These are phyloP conservation scores for Neomorphus geoffroyi DNA, from an alignment of 2,797 vertebrate genomes.

Conservation along the genomic window DNA sequence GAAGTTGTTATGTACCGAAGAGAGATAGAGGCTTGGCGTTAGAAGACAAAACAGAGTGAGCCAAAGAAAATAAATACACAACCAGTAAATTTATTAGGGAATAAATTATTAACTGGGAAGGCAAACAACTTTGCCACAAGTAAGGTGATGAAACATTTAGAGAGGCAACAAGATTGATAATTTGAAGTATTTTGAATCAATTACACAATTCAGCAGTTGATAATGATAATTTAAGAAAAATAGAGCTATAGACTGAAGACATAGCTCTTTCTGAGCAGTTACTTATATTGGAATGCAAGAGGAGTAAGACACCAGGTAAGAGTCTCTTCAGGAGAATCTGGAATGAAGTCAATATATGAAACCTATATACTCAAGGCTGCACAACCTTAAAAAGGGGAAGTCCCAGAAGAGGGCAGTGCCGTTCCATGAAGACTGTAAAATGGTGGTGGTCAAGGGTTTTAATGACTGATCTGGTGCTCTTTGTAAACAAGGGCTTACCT, in stretches of 20 bases:
- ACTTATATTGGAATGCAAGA: background rate
- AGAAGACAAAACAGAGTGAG: background rate
- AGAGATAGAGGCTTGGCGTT: background rate
- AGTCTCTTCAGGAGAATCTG: background rate
- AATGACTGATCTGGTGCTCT: rapidly evolving
- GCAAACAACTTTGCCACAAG: background rate
- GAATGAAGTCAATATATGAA: background rate
- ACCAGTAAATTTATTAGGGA: background rate
- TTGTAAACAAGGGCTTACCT: background rate
- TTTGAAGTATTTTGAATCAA: background rate
- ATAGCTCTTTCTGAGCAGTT: background rate
- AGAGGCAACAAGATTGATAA: background rate
- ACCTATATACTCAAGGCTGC: background rate
- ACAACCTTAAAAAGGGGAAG: background rate
- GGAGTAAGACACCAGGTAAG: background rate
- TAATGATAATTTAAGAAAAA: background rate
- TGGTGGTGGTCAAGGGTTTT: background rate
- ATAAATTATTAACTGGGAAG: background rate
- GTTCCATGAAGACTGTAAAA: background rate
- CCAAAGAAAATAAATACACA: background rate
- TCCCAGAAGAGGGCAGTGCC: slow-evolving; percentile 60
- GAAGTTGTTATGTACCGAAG: background rate
- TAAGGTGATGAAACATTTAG: slow-evolving; percentile 1
- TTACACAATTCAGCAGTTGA: background rate
- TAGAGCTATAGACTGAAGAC: background rate